Evolutionary conservation across 2,113 vertebrate species (phyloP).

Genomic region (Salvelinus namaycush): DNA sequence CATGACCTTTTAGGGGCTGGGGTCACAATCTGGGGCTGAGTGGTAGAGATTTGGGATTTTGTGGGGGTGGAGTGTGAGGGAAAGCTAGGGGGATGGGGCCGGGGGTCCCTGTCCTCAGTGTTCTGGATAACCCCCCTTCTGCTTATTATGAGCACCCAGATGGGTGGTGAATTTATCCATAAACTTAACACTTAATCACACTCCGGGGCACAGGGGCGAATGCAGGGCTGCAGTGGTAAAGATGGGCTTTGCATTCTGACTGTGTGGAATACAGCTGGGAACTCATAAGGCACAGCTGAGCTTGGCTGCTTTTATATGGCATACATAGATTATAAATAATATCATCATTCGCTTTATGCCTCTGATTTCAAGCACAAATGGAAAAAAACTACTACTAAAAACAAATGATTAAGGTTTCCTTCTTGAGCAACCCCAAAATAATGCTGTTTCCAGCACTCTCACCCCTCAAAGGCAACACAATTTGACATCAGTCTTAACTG

Average conservation of each 20-base stretch:
- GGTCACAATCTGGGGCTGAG: conserved; percentile 47
- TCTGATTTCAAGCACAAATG: conserved; percentile 17
- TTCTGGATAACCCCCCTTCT: neutral
- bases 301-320: conserved; percentile 32
- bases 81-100: neutral
- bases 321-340: neutral
- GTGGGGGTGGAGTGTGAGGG: conserved; percentile 1
- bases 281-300: conserved; percentile 5
- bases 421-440: no score
- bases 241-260: conserved; percentile 25
- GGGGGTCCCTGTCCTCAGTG: conserved; percentile 14
- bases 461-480: neutral
- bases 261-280: conserved; percentile 35
- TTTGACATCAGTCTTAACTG: neutral
- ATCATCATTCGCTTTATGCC: no score
- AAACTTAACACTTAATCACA: conserved; percentile 48
- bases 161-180: conserved; percentile 59
- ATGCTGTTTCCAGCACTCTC: no score
- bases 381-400: neutral
- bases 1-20: conserved; percentile 66
- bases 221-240: conserved; percentile 21
- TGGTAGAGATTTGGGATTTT: conserved; percentile 25
- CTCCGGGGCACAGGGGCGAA: conserved; percentile 29
- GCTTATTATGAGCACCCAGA: conserved; percentile 60
- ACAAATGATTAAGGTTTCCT: no score